Evolutionary conservation across 2,888 invertebrate genomes (phyloP).

Genomic region (Cheilosia soror): DNA sequence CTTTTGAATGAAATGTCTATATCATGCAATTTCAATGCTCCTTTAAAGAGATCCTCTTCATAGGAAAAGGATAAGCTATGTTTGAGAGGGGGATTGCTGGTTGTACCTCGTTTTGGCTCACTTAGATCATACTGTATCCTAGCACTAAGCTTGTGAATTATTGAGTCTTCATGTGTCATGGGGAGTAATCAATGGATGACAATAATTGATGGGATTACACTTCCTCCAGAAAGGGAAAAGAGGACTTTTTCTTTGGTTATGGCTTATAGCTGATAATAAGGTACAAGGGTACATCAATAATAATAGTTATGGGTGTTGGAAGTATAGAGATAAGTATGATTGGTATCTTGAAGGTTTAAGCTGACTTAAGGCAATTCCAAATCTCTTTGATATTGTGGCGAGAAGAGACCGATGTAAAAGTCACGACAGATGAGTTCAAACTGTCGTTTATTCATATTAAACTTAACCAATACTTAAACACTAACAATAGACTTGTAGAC

Average conservation of each 20-base stretch:
- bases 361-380: too few relatives aligned
- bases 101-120: background rate
- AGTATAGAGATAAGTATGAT: too few relatives aligned
- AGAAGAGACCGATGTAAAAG: too few relatives aligned
- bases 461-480: too few relatives aligned
- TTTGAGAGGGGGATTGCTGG: slow-evolving; percentile 1
- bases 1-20: slow-evolving; percentile 1
- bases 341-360: too few relatives aligned
- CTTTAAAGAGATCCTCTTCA: background rate
- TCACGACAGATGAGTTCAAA: too few relatives aligned
- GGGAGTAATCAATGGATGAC: slow-evolving; percentile 55
- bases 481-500: too few relatives aligned
- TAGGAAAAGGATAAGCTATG: slow-evolving; percentile 15
- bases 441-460: too few relatives aligned
- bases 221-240: background rate
- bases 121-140: background rate
- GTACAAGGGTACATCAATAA: background rate
- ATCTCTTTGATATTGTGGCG: too few relatives aligned
- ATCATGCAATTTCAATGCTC: background rate
- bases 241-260: background rate
- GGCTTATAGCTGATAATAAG: background rate
- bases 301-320: too few relatives aligned
- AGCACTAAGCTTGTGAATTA: slow-evolving; percentile 46
- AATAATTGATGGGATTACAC: slow-evolving; percentile 60
- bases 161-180: slow-evolving; percentile 48